Percentiles rank a stretch among this genome's conserved stretches.
phyloP scores from a whole-genome alignment of 1,140 invertebrate genomes.

The Drosophila novamexicana region DNA sequence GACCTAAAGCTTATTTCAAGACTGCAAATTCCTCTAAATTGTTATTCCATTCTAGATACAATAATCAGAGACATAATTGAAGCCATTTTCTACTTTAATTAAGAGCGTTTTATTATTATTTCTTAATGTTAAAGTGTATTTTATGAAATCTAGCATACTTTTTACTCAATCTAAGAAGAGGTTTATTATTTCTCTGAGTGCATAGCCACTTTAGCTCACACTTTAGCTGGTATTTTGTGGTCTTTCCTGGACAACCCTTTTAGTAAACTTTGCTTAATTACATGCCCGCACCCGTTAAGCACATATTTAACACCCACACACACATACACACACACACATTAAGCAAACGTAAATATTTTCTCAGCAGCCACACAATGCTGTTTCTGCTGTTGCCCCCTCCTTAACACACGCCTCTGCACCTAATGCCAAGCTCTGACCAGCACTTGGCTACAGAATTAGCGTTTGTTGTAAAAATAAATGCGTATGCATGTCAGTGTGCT shows the following conservation, averaged over 20 bases:
- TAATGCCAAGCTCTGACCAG: slow-evolving; percentile 13
- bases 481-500: not conserved
- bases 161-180: too few relatives aligned
- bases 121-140: too few relatives aligned
- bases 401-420: not conserved
- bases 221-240: not conserved
- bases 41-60: too few relatives aligned
- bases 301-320: slow-evolving; percentile 46
- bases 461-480: slow-evolving; percentile 68
- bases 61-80: too few relatives aligned
- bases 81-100: too few relatives aligned
- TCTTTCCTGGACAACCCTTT: slow-evolving; percentile 58
- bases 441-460: slow-evolving; percentile 44
- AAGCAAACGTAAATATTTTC: slow-evolving; percentile 44
- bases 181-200: not conserved
- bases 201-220: not conserved
- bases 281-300: slow-evolving; percentile 66
- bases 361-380: not conserved
- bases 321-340: slow-evolving; percentile 11
- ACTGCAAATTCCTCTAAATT: too few relatives aligned
- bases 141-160: too few relatives aligned
- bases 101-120: too few relatives aligned
- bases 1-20: too few relatives aligned
- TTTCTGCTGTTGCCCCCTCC: not conserved
- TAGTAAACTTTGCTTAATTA: slow-evolving; percentile 75